Evolutionary conservation across 2,113 vertebrate species (phyloP).

Genomic region (Plectropomus leopardus): DNA sequence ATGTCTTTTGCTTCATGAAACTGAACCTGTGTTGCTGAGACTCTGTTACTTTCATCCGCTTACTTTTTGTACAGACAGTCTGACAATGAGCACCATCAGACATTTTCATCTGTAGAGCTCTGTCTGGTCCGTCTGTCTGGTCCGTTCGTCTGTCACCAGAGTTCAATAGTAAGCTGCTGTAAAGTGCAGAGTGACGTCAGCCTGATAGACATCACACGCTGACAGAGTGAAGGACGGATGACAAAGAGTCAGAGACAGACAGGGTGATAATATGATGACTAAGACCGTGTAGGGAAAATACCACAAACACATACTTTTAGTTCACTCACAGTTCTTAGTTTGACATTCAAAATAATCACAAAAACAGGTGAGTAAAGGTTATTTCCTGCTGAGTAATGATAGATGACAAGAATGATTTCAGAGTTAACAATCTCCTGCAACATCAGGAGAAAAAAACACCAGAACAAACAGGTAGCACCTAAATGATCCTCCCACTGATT

Average conservation of each 20-base stretch:
- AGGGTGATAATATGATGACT: not conserved
- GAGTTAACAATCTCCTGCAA: not conserved
- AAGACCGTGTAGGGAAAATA: not conserved
- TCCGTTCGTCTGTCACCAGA: slow-evolving; percentile 10
- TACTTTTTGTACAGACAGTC: not conserved
- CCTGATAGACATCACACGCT: slow-evolving; percentile 53
- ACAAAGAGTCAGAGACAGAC: slow-evolving; percentile 9
- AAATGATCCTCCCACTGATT: not conserved
- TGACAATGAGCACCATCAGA: not conserved
- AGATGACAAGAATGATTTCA: not conserved
- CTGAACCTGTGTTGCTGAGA: too few species aligned
- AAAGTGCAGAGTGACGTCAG: slow-evolving; percentile 26
- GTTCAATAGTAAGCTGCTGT: slow-evolving; percentile 10
- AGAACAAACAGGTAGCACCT: not conserved
- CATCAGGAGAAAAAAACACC: not conserved
- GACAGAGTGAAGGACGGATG: slow-evolving; percentile 22
- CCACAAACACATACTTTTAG: not conserved
- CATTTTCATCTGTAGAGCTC: not conserved
- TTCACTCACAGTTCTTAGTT: too few species aligned
- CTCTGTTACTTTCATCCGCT: not conserved
- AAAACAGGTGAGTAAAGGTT: slow-evolving; percentile 11
- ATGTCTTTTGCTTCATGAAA: not conserved
- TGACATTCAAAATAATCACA: slow-evolving; percentile 27
- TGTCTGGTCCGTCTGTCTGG: slow-evolving; percentile 3
- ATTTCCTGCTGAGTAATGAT: slow-evolving; percentile 25